Percentiles rank a stretch among this genome's conserved stretches.
Evolutionary conservation across 2,113 vertebrate species (phyloP).

Genomic region (Mesembrinibis cayennensis): DNA sequence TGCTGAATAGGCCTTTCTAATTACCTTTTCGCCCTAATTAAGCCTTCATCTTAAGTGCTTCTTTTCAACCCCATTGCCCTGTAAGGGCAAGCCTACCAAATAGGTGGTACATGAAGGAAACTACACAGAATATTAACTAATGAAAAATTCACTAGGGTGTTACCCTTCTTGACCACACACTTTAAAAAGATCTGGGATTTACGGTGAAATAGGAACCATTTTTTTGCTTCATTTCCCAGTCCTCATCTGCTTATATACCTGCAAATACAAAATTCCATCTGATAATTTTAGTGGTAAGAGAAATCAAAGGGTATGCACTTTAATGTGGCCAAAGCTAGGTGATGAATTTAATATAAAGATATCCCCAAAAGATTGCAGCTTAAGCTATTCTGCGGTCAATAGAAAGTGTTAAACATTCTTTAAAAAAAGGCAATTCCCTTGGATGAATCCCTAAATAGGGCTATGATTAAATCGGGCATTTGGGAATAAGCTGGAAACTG

Average conservation of each 20-base stretch:
- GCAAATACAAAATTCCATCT: background rate
- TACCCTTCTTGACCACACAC: background rate
- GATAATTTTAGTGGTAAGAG: background rate
- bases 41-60: background rate
- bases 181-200: constrained; percentile 18
- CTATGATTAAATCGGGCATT: constrained; percentile 50
- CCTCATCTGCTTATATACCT: background rate
- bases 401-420: constrained; percentile 12
- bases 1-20: background rate
- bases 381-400: background rate
- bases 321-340: background rate
- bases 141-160: constrained; percentile 19
- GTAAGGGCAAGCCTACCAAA: background rate
- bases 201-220: background rate
- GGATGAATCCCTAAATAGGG: constrained; percentile 26
- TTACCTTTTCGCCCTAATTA: background rate
- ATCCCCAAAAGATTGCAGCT: background rate
- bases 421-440: constrained; percentile 17
- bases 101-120: background rate
- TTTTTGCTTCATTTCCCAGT: background rate
- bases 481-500: constrained; percentile 42
- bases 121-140: background rate
- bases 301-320: background rate
- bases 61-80: background rate
- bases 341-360: background rate